phyloP scores from a whole-genome alignment of 2,113 vertebrate species.

The Silurus asotus region DNA sequence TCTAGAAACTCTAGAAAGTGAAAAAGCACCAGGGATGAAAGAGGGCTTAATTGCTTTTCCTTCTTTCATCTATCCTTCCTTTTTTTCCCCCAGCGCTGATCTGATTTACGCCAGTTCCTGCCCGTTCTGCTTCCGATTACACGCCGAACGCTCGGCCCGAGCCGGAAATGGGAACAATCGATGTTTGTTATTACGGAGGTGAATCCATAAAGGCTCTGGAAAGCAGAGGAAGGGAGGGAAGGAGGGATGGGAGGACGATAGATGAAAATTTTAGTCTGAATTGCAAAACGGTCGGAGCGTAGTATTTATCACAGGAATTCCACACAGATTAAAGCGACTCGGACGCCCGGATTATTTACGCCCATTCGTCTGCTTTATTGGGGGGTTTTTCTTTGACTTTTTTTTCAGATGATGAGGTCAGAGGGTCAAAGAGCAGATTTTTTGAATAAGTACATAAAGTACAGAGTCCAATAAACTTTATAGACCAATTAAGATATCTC shows the following conservation, averaged over 20 bases:
- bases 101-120: constrained; percentile 33
- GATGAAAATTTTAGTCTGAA: background rate
- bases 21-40: background rate
- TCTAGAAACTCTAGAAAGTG: background rate
- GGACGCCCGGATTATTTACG: background rate
- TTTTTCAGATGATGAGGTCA: background rate
- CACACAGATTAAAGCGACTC: background rate
- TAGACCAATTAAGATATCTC: constrained; percentile 40
- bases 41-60: background rate
- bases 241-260: background rate
- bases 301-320: constrained; percentile 15
- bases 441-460: constrained; percentile 6
- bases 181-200: constrained; percentile 21
- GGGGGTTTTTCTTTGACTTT: background rate
- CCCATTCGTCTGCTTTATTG: background rate
- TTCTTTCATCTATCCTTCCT: background rate
- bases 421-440: constrained; percentile 12
- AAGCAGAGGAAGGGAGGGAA: constrained; percentile 9
- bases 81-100: constrained; percentile 6
- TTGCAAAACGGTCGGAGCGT: background rate
- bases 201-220: constrained; percentile 27
- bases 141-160: background rate
- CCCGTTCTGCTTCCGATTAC: constrained; percentile 25
- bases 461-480: constrained; percentile 15
- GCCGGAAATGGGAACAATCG: constrained; percentile 26